Base-by-base conservation (phyloP, 2,113 vertebrate species). In the Embiotoca jacksoni region DNA sequence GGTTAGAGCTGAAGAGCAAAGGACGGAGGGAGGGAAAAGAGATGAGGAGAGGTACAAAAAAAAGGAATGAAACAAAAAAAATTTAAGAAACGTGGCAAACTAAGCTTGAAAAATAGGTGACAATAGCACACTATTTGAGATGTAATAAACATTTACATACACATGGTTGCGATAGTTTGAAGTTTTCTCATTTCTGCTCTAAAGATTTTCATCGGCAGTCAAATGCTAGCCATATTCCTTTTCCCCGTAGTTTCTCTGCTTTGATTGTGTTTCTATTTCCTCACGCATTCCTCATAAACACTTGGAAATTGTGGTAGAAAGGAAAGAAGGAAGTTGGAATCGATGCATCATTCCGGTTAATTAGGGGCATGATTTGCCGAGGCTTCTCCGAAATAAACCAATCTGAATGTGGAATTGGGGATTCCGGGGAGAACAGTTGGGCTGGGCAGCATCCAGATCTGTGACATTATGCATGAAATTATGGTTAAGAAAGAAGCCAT, bases 1-100 rank as follows among this genome's bases (percentile, higher is more conserved):
- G 93, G 90, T 95, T 96, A 95, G 87, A 76, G 92, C 84, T 92
- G 93, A 93, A 87, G 91, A 90, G 88, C 91, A 94, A 83, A 91
- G 83, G 77, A 80, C 46, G 52, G 85, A 82, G 80, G 80, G 74
- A 74, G 64, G 70, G 70, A 70, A 56, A 71, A 65, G 44, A 72
- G 76, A 74, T 68, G n/a, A 6, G 55, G 57, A 85, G 81, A 81
- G 74, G 72, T 44, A 79, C 68, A 73, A 81, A 88, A 50, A 63
- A 67, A 39, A 61, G 54, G 37, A 61, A 39, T 52, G 23, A 37
- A n/a, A 31, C 8, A 75, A 75, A 73, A 78, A 4, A 44, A 3
- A 44, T 23, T 23, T 1, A 44, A 44, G 39, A 70, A 75, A 69
- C 9, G 61, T 62, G 50, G 35, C 15, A 47, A 54, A 65, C 37